A percentile compares a stretch with the other conserved stretches of the same genome.
phyloP scores from a whole-genome alignment of 2,888 invertebrate species.

The Stenotaenia linearis region DNA sequence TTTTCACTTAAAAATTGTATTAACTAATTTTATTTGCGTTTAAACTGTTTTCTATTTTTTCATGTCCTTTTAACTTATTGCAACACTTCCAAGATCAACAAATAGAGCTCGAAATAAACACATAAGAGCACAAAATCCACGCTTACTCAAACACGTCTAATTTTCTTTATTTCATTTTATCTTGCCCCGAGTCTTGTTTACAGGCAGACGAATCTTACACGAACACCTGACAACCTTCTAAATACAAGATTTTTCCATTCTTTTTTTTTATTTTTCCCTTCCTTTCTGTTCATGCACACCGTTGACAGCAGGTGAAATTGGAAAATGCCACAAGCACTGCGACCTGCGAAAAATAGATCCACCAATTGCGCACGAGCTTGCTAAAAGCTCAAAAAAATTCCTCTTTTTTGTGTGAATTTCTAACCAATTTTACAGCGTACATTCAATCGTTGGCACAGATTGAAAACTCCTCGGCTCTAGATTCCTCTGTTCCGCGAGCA shows the following conservation, averaged over 20 bases:
- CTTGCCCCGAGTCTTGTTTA: not conserved
- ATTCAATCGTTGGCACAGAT: not conserved
- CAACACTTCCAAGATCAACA: too few species aligned
- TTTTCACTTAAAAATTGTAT: not conserved
- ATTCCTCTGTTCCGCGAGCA: not conserved
- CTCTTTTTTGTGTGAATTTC: not conserved
- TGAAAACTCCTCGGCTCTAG: not conserved
- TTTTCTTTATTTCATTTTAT: not conserved
- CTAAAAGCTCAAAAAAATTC: not conserved
- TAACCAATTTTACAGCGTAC: not conserved
- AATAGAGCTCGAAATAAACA: too few species aligned
- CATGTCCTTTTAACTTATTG: too few species aligned
- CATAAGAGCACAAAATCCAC: not conserved
- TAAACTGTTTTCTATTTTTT: too few species aligned
- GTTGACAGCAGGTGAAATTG: constrained; percentile 5
- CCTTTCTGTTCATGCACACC: not conserved
- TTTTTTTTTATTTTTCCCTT: not conserved
- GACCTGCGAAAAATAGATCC: not conserved
- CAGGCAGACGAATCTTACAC: not conserved
- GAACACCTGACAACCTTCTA: not conserved
- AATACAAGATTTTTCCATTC: not conserved
- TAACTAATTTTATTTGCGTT: too few species aligned
- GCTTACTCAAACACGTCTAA: not conserved
- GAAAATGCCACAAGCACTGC: not conserved
- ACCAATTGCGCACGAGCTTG: not conserved